A percentile compares a stretch with the other conserved stretches of the same genome.
These are phyloP conservation scores for Pangasius krempfi DNA, from an alignment of 2,797 vertebrate genomes.

Conservation along the genomic window DNA sequence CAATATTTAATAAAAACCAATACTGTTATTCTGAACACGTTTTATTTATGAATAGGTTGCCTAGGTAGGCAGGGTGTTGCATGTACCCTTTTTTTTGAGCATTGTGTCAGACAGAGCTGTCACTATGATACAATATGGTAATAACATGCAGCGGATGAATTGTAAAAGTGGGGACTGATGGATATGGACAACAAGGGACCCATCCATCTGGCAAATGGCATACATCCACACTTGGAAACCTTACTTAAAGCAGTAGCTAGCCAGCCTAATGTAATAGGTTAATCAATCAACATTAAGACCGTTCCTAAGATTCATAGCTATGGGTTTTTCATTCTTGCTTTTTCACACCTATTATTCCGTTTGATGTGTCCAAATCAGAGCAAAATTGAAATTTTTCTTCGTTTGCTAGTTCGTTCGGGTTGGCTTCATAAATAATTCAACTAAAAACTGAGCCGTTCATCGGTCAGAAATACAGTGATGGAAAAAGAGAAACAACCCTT, in stretches of 20 bases:
- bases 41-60: neutral
- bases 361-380: too few relatives aligned
- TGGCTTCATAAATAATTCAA: too few relatives aligned
- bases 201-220: neutral
- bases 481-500: too few relatives aligned
- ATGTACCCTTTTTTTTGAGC: neutral
- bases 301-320: neutral
- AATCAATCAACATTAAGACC: neutral
- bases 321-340: too few relatives aligned
- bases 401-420: too few relatives aligned
- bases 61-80: neutral
- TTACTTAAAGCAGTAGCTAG: too few relatives aligned
- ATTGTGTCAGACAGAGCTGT: neutral
- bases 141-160: neutral
- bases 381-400: too few relatives aligned
- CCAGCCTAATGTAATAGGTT: neutral
- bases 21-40: neutral
- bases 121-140: neutral
- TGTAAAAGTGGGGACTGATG: neutral
- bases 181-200: neutral
- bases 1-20: neutral
- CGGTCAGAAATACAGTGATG: too few relatives aligned
- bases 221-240: neutral
- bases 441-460: too few relatives aligned
- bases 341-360: too few relatives aligned